A percentile compares a stretch with the other conserved stretches of the same genome.
Conservation (phyloP, 2,888 invertebrate genomes). For the Patella pellucida region DNA sequence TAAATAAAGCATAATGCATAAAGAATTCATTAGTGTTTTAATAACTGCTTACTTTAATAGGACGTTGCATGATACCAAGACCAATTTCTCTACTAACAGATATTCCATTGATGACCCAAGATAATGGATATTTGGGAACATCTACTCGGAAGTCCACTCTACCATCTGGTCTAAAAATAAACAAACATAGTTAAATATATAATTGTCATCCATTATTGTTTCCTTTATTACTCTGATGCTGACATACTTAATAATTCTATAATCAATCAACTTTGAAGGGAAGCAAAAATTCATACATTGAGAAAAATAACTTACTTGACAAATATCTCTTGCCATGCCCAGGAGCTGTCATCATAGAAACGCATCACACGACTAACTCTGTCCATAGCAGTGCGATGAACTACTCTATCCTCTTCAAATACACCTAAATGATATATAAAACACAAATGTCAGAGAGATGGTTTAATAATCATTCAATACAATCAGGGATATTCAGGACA, state of each 20-base stretch:
- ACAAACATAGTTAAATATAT: background rate
- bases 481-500: background rate
- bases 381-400: slow-evolving; percentile 31
- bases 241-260: background rate
- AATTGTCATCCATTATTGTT: background rate
- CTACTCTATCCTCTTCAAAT: slow-evolving; percentile 23
- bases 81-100: slow-evolving; percentile 89
- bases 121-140: slow-evolving; percentile 67
- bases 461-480: background rate
- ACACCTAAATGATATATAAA: slow-evolving; percentile 20
- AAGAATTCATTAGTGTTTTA: no score
- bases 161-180: slow-evolving; percentile 65
- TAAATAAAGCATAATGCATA: no score
- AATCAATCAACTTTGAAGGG: no score
- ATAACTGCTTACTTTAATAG: slow-evolving; percentile 77
- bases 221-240: background rate
- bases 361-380: slow-evolving; percentile 87
- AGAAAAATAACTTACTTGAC: slow-evolving; percentile 59
- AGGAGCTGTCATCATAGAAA: slow-evolving; percentile 93
- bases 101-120: slow-evolving; percentile 93
- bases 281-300: no score
- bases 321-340: slow-evolving; percentile 88
- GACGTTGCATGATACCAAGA: slow-evolving; percentile 86
- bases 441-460: no score
- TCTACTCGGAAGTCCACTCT: slow-evolving; percentile 66